Percentiles rank a stretch among this genome's conserved stretches.
Conservation (phyloP, 2,888 invertebrate genomes). For the Eupithecia insigniata region DNA sequence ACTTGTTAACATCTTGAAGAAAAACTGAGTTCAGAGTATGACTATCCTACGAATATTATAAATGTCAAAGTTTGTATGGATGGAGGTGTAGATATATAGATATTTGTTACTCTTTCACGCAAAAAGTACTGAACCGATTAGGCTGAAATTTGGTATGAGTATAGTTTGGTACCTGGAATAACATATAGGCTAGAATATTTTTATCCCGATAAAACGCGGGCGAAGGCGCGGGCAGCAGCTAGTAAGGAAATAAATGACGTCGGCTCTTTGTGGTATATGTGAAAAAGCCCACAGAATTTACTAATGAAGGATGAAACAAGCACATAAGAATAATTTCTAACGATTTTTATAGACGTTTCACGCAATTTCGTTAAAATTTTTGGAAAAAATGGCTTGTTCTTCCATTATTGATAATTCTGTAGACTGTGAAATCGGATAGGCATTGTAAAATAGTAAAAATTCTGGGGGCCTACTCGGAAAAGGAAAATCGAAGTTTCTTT, state of each 20-base stretch:
- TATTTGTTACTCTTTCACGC: no score
- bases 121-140: no score
- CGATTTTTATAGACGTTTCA: neutral
- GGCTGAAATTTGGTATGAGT: no score
- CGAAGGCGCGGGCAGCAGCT: no score
- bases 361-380: neutral
- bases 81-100: no score
- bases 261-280: slow-evolving; percentile 1
- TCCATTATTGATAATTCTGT: neutral
- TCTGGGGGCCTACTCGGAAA: no score
- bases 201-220: no score
- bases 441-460: neutral
- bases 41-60: no score
- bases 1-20: neutral
- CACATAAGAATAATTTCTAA: neutral
- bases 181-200: no score
- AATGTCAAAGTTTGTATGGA: no score
- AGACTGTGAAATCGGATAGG: neutral
- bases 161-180: no score
- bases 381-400: neutral
- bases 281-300: slow-evolving; percentile 1
- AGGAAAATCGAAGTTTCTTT: no score
- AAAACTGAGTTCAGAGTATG: neutral
- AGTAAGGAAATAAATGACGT: neutral
- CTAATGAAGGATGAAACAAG: neutral